Base-by-base conservation (phyloP, 1,140 invertebrate genomes). In the Venturia canescens region DNA sequence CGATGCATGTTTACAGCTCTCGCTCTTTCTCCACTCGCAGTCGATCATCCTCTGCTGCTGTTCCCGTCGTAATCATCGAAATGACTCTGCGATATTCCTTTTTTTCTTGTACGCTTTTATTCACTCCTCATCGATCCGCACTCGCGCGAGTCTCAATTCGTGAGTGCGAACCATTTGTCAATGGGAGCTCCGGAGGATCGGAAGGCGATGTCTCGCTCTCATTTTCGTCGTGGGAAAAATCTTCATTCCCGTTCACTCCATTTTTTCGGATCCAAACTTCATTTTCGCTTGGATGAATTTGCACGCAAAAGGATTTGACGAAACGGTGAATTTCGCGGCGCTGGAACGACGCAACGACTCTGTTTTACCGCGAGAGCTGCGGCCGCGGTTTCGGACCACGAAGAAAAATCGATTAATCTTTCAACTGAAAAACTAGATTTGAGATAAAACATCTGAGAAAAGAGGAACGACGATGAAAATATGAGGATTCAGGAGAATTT, bases 161-260 rank as follows among this genome's bases (percentile, higher is more conserved):
- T 26, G 60, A 2, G 60, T 26, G 27, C 23, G 13, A 63, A 31
- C 29, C 29, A 69, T 69, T 69, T 69, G 66, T 69, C 66, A 69
- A 67, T 29, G 27, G 4, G 29, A 69, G 29, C 31, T 31, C 29
- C 66, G 16, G 6, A 29, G 1, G 31, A 31, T 4, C 27, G 11
- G 66, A 69, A 31, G 29, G 27, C 27, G 11, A 31, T 15, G 29
- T 29, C 16, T 69, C 66, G 31, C 66, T 69, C n/a, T 69, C 66
- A 18, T 69, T 69, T 69, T 69, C 60, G 27, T 63, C 66, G 66
- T 69, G 66, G 27, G 66, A 69, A 69, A 69, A 27, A 31, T 31
- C 29, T 31, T 16, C 0, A 69, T 29, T 29, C 21, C n/a, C 2
- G 1, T 0, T 16, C 27, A 18, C 15, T 69, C 5, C 13, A 18